Base-by-base conservation (phyloP, 92 coral and sea anemone genomes). In the Epizoanthus scotinus region DNA sequence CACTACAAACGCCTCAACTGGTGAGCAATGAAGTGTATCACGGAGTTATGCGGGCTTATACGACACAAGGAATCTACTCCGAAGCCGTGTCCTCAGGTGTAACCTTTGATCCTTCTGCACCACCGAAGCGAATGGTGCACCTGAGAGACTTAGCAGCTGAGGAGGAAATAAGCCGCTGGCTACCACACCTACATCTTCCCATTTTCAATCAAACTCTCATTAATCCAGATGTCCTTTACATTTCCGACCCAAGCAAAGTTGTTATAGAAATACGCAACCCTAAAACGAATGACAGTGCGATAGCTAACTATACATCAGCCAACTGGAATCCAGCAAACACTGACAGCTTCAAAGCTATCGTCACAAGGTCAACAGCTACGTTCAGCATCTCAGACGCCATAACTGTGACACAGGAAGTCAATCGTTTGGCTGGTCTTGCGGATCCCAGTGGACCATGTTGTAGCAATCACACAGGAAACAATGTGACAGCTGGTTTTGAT, bases 361-460 rank as follows among this genome's bases (percentile, higher is more conserved):
- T 69, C 49, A 81, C 77, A 54, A 81, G 85, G 36, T 58, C 34
- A 22, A 28, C 78, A n/a, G 73, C 85, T 20, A 70, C 47, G 15
- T 58, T 66, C 38, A 36, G 56, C 38, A 69, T 20, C 69, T 52
- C 85, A 28, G 69, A 69, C 68, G 22, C 77, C 8, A 81, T 49
- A 21, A 40, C 56, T 25, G 59, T 69, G 6, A 67, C 34, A 27
- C 73, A 81, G 59, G 75, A 80, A 60, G 20, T 75, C 20, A 75
- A 73, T 25, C 55, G 60, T 5, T 84, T 91, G 10, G 89, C 90
- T 67, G 95, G 90, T 18, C 85, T 86, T 54, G 70, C 92, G n/a
- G 78, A 89, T 69, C 57, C 81, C 1, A 67, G 69, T 17, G 86
- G 92, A 15, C 91, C 95, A 12, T 91, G 98, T 73, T 94, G 98